A percentile compares a stretch with the other conserved stretches of the same genome.
phyloP scores from a whole-genome alignment of 2,888 invertebrate species.

The Euplexia lucipara region DNA sequence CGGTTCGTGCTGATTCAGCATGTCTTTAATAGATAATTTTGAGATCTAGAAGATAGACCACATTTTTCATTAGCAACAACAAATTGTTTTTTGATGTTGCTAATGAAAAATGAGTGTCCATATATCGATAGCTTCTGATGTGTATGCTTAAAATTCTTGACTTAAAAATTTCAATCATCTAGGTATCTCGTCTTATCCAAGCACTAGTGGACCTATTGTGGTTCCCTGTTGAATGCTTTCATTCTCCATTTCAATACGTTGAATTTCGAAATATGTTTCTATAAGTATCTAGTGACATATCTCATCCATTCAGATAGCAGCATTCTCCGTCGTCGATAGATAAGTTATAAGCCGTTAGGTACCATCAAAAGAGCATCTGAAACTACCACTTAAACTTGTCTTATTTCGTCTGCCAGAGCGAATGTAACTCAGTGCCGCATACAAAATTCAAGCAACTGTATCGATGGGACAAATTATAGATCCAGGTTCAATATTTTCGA shows the following conservation, averaged over 20 bases:
- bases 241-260: no score
- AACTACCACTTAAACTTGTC: conserved; percentile 14
- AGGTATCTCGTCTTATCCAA: no score
- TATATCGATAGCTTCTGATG: no score
- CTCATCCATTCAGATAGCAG: not conserved
- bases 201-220: no score
- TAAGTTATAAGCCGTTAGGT: no score
- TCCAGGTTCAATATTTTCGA: conserved; percentile 23
- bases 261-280: no score
- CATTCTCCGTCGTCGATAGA: not conserved
- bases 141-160: no score
- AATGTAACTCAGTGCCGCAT: conserved; percentile 21
- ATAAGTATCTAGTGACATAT: no score
- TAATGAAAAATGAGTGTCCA: not conserved
- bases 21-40: conserved; percentile 21
- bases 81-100: not conserved
- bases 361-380: conserved; percentile 4
- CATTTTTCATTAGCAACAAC: conserved; percentile 2
- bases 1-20: conserved; percentile 11
- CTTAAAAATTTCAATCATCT: no score
- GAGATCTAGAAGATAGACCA: conserved; percentile 20
- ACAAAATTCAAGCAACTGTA: conserved; percentile 29
- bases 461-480: conserved; percentile 33
- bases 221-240: no score
- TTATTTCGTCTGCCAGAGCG: conserved; percentile 24